Evolutionary conservation across 2,113 vertebrate genomes (phyloP).

Genomic region (Cochlearius cochlearius): DNA sequence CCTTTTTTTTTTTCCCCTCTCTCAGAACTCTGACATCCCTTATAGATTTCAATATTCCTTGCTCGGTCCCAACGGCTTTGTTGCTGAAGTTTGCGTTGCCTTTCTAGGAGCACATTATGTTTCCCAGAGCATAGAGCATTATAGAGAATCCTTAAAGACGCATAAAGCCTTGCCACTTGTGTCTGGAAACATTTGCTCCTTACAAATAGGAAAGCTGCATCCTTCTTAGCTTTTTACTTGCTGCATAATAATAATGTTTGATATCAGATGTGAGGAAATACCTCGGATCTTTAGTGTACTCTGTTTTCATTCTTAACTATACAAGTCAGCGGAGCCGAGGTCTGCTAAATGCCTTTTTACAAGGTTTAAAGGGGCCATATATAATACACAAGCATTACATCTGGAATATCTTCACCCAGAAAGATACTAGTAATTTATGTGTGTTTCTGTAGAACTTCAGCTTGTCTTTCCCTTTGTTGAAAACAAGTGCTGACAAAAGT

Average conservation of each 20-base stretch:
- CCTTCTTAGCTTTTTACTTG: neutral
- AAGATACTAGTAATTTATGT: neutral
- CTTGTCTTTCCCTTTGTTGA: neutral
- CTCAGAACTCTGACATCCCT: neutral
- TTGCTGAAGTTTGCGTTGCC: neutral
- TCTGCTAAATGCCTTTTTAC: neutral
- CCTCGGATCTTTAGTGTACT: neutral
- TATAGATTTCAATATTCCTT: neutral
- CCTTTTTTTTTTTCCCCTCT: accelerated
- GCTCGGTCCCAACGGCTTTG: neutral
- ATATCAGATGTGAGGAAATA: neutral
- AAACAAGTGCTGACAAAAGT: neutral
- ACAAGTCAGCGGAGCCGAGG: neutral
- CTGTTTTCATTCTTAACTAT: neutral
- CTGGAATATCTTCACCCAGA: neutral
- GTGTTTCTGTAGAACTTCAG: neutral
- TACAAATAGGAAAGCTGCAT: neutral
- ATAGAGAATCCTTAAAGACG: neutral
- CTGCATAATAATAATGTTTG: neutral
- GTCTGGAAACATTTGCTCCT: neutral
- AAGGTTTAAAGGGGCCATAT: neutral
- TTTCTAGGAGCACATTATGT: neutral
- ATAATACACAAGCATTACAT: neutral
- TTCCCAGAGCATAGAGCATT: neutral
- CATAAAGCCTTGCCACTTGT: neutral